Conservation (phyloP, 2,113 vertebrate species). For the Oenanthe melanoleuca region DNA sequence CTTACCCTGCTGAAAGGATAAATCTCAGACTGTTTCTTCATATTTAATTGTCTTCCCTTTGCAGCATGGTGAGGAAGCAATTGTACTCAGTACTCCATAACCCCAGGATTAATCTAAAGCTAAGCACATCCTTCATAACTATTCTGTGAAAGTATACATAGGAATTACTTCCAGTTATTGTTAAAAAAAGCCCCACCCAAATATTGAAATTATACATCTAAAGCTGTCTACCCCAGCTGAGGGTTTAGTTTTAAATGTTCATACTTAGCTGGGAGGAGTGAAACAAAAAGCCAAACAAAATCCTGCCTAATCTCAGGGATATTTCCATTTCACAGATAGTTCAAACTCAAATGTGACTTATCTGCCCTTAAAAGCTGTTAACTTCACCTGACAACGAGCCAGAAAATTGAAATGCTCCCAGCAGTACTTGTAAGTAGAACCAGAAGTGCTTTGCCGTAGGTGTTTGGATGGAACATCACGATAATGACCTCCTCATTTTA, state of each 20-base stretch:
- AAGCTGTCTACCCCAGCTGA: neutral
- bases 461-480: neutral
- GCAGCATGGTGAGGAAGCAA: neutral
- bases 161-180: neutral
- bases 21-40: neutral
- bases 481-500: conserved; percentile 17
- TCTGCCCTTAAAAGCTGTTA: conserved; percentile 5
- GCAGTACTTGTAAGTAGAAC: conserved; percentile 17
- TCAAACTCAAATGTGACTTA: neutral
- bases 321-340: neutral
- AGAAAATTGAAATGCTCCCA: conserved; percentile 30
- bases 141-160: neutral
- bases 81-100: neutral
- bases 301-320: neutral
- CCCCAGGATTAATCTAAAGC: neutral
- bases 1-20: neutral
- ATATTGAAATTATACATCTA: neutral
- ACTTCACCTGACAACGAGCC: conserved; percentile 16
- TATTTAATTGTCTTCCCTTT: neutral
- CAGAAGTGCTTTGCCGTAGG: neutral
- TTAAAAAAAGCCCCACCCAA: neutral
- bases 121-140: neutral
- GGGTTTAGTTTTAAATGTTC: neutral
- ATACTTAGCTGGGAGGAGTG: neutral
- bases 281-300: neutral